Conservation (phyloP, 2,888 invertebrate species). For the Podabrus alpinus region DNA sequence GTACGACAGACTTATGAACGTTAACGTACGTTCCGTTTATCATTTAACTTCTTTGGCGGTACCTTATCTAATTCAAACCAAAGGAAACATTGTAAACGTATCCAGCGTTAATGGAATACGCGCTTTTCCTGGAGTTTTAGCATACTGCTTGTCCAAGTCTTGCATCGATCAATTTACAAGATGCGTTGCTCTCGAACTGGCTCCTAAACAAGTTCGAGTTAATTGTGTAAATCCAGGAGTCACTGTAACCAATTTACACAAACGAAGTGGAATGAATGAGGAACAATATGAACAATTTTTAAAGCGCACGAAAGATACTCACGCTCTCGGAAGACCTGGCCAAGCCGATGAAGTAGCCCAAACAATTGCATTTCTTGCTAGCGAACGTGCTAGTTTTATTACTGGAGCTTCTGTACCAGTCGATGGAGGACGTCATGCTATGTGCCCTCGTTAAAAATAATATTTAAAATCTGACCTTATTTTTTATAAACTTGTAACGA, state of each 20-base stretch:
- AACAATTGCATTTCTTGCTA: conserved; percentile 90
- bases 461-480: neutral
- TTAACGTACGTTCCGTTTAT: conserved; percentile 83
- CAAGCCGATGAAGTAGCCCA: conserved; percentile 84
- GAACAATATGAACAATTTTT: conserved; percentile 84
- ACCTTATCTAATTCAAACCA: conserved; percentile 79
- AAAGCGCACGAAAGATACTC: conserved; percentile 82
- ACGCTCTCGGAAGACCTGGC: conserved; percentile 89
- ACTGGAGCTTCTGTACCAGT: conserved; percentile 89
- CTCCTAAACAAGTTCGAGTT: conserved; percentile 80
- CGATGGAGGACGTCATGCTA: conserved; percentile 93
- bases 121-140: conserved; percentile 86
- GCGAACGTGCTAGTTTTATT: conserved; percentile 84
- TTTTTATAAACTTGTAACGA: neutral
- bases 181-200: conserved; percentile 87
- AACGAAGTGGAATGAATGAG: conserved; percentile 81
- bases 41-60: conserved; percentile 85
- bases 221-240: conserved; percentile 96
- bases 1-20: conserved; percentile 87
- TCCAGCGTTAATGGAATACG: conserved; percentile 92
- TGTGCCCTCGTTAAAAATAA: conserved; percentile 80
- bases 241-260: conserved; percentile 85
- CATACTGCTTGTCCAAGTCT: conserved; percentile 92
- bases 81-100: conserved; percentile 93
- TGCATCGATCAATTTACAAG: conserved; percentile 94